Percentiles rank a stretch among this genome's conserved stretches.
Conservation (phyloP, 1,140 invertebrate species). For the Eufriesea mexicana region DNA sequence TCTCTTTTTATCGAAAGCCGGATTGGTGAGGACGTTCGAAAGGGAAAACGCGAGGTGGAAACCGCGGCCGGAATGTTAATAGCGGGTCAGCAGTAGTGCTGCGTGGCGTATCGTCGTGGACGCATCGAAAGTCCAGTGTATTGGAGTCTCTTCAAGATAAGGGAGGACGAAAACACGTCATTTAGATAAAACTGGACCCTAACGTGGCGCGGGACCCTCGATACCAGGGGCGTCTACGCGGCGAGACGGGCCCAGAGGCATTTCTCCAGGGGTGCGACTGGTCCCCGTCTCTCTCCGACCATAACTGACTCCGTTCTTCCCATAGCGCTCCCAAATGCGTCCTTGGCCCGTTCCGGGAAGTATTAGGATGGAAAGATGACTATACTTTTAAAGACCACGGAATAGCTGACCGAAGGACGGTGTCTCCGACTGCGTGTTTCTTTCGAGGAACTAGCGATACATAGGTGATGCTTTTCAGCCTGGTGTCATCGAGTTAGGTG, state of each 20-base stretch:
- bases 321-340: slow-evolving; percentile 53
- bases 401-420: neutral
- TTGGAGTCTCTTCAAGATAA: slow-evolving; percentile 75
- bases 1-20: neutral
- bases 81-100: slow-evolving; percentile 57
- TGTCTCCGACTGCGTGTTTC: neutral
- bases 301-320: neutral
- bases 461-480: neutral
- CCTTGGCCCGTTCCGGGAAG: slow-evolving; percentile 57
- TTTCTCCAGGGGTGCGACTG: slow-evolving; percentile 52
- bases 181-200: slow-evolving; percentile 74
- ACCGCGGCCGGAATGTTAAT: slow-evolving; percentile 71
- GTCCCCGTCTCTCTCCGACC: neutral
- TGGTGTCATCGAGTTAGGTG: neutral
- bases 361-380: slow-evolving; percentile 35
- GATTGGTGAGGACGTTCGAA: neutral
- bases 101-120: slow-evolving; percentile 55
- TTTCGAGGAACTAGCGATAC: neutral
- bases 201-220: slow-evolving; percentile 54
- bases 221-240: slow-evolving; percentile 66
- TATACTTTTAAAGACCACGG: neutral
- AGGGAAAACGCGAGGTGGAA: slow-evolving; percentile 47
- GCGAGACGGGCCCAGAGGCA: slow-evolving; percentile 59
- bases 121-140: slow-evolving; percentile 67
- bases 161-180: slow-evolving; percentile 74